phyloP scores from a whole-genome alignment of 2,113 vertebrate genomes.

The Egretta garzetta region DNA sequence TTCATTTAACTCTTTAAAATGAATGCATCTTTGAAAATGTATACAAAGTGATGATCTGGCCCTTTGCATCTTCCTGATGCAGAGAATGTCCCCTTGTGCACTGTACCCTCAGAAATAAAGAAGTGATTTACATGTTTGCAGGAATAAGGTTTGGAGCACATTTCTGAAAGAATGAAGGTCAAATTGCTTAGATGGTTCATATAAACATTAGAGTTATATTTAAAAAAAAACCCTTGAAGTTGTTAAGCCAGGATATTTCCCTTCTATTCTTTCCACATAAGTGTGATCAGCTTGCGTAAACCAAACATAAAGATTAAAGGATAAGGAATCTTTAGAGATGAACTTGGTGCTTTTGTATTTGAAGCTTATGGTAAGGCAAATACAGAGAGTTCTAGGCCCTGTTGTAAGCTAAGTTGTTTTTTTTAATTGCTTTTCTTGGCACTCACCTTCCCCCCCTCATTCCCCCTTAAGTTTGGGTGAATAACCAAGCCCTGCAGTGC shows the following conservation, averaged over 20 bases:
- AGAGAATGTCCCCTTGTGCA: background rate
- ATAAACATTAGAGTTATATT: background rate
- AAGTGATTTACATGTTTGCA: background rate
- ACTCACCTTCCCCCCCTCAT: too few species aligned
- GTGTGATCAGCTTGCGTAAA: background rate
- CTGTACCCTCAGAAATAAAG: background rate
- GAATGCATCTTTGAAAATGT: background rate
- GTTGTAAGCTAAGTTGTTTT: background rate
- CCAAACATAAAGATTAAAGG: background rate
- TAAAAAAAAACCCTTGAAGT: accelerated
- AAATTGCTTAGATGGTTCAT: background rate
- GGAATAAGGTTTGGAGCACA: background rate
- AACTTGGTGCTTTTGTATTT: background rate
- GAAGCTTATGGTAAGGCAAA: background rate
- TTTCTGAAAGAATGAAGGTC: background rate
- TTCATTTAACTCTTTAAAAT: background rate
- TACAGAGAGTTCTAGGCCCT: background rate
- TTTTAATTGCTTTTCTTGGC: background rate
- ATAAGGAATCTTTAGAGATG: background rate
- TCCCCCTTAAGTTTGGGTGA: background rate
- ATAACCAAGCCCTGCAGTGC: background rate
- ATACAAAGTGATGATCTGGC: background rate
- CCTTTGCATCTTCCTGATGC: background rate
- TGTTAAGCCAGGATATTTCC: background rate
- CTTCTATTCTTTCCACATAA: background rate